A percentile compares a stretch with the other conserved stretches of the same genome.
Evolutionary conservation across 1,140 invertebrate genomes (phyloP).

Genomic region (Drosophila oshimai): DNA sequence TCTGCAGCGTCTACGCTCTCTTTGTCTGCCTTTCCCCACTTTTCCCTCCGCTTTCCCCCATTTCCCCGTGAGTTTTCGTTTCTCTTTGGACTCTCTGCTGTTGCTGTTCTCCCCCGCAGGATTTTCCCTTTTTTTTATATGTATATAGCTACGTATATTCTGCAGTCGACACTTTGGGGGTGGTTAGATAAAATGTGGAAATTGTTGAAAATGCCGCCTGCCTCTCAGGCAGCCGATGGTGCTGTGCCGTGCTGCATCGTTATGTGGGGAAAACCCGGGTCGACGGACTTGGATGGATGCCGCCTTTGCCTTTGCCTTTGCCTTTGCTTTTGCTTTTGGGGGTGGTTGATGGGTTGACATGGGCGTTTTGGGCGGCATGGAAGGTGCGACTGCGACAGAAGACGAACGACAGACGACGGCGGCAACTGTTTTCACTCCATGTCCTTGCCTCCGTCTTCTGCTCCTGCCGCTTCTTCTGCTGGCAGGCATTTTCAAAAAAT

Average conservation of each 20-base stretch:
- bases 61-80: background rate
- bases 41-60: conserved; percentile 4
- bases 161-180: conserved; percentile 78
- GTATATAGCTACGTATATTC: conserved; percentile 35
- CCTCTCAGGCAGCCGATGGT: conserved; percentile 44
- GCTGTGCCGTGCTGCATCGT: conserved; percentile 75
- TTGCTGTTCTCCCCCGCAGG: conserved; percentile 42
- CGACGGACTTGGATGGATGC: conserved; percentile 69
- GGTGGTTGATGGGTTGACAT: conserved; percentile 46
- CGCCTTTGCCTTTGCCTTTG: conserved; percentile 35
- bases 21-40: conserved; percentile 12
- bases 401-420: conserved; percentile 50
- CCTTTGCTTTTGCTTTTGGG: no score
- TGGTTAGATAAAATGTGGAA: conserved; percentile 80
- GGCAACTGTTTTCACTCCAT: conserved; percentile 64
- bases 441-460: conserved; percentile 46
- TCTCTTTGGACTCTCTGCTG: conserved; percentile 11
- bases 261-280: conserved; percentile 68
- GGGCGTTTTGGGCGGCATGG: conserved; percentile 13
- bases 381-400: conserved; percentile 54
- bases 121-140: conserved; percentile 65
- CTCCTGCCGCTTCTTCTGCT: conserved; percentile 26
- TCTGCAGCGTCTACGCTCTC: conserved; percentile 51
- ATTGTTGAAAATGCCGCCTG: conserved; percentile 76
- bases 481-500: conserved; percentile 70